A percentile compares a stretch with the other conserved stretches of the same genome.
Evolutionary conservation across 2,888 invertebrate species (phyloP).

Genomic region (Sipha maydis): DNA sequence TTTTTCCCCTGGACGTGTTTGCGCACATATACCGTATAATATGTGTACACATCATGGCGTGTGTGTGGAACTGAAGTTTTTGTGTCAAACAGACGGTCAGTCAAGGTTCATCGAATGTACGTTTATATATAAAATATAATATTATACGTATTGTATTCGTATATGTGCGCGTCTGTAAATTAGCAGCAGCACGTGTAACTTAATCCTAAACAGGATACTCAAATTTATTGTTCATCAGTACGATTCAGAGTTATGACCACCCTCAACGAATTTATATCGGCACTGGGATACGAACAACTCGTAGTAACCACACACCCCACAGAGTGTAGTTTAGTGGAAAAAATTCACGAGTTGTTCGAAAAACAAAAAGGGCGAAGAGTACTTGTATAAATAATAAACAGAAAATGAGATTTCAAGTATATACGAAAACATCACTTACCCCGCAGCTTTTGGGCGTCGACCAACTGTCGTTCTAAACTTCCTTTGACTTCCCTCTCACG

Average conservation of each 20-base stretch:
- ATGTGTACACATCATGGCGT: neutral
- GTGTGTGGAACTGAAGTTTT: conserved; percentile 35
- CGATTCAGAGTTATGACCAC: conserved; percentile 46
- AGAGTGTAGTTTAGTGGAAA: conserved; percentile 46
- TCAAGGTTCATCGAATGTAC: conserved; percentile 29
- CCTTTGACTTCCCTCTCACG: conserved; percentile 93
- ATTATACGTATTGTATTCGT: neutral
- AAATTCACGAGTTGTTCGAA: conserved; percentile 18
- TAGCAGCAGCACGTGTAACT: conserved; percentile 49
- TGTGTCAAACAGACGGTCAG: conserved; percentile 41
- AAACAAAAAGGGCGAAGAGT: conserved; percentile 33
- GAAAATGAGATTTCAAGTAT: conserved; percentile 58
- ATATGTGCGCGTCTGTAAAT: conserved; percentile 26
- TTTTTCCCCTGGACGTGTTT: neutral
- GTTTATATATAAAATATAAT: neutral
- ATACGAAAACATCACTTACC: conserved; percentile 74
- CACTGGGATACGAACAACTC: neutral
- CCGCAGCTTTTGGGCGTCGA: conserved; percentile 94
- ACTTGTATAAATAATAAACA: conserved; percentile 46
- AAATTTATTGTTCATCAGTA: conserved; percentile 49
- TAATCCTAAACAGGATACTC: conserved; percentile 60
- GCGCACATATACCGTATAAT: neutral
- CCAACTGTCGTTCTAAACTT: conserved; percentile 90
- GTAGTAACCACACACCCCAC: conserved; percentile 61
- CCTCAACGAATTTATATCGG: conserved; percentile 52